Conservation (phyloP, 23 tunicate genomes). For the Ciona savignyi region DNA sequence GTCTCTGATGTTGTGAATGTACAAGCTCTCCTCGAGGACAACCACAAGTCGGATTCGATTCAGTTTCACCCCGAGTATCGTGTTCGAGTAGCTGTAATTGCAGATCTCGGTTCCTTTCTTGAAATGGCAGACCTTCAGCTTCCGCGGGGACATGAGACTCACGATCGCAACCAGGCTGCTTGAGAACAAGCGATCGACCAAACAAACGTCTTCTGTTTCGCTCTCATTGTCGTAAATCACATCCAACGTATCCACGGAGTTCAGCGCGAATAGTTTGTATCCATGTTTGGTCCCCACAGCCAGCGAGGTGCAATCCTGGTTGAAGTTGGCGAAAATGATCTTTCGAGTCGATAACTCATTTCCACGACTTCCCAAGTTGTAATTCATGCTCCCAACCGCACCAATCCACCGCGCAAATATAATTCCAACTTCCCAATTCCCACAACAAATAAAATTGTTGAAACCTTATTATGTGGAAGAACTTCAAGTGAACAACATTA, state of each 20-base stretch:
- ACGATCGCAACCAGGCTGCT: constrained; percentile 67
- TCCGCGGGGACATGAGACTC: constrained; percentile 40
- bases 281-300: constrained; percentile 47
- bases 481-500: too few species aligned
- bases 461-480: too few species aligned
- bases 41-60: constrained; percentile 69
- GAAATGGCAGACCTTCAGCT: constrained; percentile 65
- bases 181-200: constrained; percentile 74
- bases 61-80: constrained; percentile 64
- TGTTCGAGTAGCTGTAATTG: constrained; percentile 60
- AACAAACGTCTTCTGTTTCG: constrained; percentile 36
- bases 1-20: constrained; percentile 53
- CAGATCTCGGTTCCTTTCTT: constrained; percentile 51
- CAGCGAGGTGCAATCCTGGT: constrained; percentile 48
- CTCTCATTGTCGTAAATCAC: too few species aligned
- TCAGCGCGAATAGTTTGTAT: constrained; percentile 20
- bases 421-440: too few species aligned
- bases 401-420: too few species aligned
- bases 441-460: too few species aligned
- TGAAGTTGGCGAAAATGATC: constrained; percentile 43
- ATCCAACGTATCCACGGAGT: constrained; percentile 43
- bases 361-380: too few species aligned
- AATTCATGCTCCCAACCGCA: too few species aligned
- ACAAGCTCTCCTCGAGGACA: constrained; percentile 56
- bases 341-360: too few species aligned